Conservation (phyloP, 1,140 invertebrate species). For the Drosophila parabipectinata region DNA sequence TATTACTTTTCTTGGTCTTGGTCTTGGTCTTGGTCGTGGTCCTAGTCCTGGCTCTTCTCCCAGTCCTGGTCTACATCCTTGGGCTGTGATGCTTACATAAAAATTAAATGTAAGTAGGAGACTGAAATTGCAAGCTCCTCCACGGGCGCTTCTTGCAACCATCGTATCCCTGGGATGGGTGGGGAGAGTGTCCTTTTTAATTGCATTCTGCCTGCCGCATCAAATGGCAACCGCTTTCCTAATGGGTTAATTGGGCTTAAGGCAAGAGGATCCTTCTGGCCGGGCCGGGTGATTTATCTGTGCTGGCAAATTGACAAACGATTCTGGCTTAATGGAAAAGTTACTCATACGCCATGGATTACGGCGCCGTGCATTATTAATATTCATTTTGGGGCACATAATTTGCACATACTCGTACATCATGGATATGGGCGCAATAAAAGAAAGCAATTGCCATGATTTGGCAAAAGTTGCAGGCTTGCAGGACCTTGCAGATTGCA, state of each 20-base stretch:
- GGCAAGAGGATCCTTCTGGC: conserved; percentile 41
- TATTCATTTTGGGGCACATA: conserved; percentile 65
- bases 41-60: conserved; percentile 6
- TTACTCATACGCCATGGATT: conserved; percentile 51
- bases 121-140: conserved; percentile 9
- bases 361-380: conserved; percentile 55
- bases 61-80: conserved; percentile 43
- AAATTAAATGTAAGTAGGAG: conserved; percentile 66
- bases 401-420: conserved; percentile 38
- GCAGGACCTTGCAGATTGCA: conserved; percentile 66
- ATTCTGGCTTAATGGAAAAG: conserved; percentile 65
- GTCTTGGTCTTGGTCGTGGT: conserved; percentile 1
- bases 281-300: conserved; percentile 51
- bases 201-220: conserved; percentile 74
- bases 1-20: conserved; percentile 69
- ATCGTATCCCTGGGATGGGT: neutral
- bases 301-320: conserved; percentile 66
- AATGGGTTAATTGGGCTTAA: conserved; percentile 78
- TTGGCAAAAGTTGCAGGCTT: conserved; percentile 51
- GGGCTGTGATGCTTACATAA: conserved; percentile 65
- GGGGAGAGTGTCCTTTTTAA: conserved; percentile 47
- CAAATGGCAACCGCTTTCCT: conserved; percentile 58
- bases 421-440: conserved; percentile 50
- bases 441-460: conserved; percentile 58
- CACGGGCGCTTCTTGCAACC: conserved; percentile 8